Evolutionary conservation across 2,888 invertebrate genomes (phyloP).

Genomic region (Philereme transversata): DNA sequence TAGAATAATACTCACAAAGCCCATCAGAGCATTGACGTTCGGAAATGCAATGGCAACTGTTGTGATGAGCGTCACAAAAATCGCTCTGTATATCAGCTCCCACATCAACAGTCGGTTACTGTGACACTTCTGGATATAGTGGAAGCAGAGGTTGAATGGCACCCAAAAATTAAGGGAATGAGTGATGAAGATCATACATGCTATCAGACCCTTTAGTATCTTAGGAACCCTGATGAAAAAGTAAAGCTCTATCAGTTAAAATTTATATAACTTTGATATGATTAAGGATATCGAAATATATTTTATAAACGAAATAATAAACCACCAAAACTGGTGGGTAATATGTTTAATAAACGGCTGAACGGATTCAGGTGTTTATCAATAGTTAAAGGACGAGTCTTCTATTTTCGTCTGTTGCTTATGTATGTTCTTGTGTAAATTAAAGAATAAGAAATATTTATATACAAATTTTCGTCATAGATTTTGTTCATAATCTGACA

Average conservation of each 20-base stretch:
- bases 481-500: too few species aligned
- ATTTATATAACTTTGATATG: neutral
- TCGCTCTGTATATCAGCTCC: slow-evolving; percentile 58
- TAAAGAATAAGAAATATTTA: too few species aligned
- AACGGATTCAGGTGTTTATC: too few species aligned
- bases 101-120: slow-evolving; percentile 34
- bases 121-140: slow-evolving; percentile 52
- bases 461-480: too few species aligned
- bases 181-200: slow-evolving; percentile 65
- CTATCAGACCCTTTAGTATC: slow-evolving; percentile 58
- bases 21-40: slow-evolving; percentile 62
- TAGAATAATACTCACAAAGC: slow-evolving; percentile 63
- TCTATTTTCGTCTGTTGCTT: too few species aligned
- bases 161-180: slow-evolving; percentile 70
- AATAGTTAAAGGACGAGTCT: too few species aligned
- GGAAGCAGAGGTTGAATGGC: slow-evolving; percentile 63
- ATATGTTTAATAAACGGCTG: too few species aligned
- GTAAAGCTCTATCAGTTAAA: neutral
- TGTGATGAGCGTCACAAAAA: slow-evolving; percentile 50
- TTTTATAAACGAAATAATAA: too few species aligned
- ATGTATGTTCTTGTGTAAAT: too few species aligned
- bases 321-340: too few species aligned
- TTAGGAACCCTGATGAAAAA: slow-evolving; percentile 52
- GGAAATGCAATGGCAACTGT: slow-evolving; percentile 60
- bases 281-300: too few species aligned